These are phyloP conservation scores for Streptopelia turtur DNA, from an alignment of 2,797 vertebrate genomes.

Conservation along the genomic window DNA sequence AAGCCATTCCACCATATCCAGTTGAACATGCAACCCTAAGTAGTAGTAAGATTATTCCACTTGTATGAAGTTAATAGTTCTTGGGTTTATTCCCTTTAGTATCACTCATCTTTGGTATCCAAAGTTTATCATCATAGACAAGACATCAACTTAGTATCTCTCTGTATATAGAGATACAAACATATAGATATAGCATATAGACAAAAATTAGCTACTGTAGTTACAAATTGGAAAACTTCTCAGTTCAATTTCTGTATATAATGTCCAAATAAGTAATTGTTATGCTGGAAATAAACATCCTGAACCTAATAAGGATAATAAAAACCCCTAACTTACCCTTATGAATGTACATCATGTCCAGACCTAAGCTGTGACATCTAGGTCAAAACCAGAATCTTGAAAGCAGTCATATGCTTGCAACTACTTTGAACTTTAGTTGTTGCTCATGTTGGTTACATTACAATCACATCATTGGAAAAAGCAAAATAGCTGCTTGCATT, in stretches of 20 bases:
- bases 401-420: constrained; percentile 10
- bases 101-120: not conserved
- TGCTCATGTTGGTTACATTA: not conserved
- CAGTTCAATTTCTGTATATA: not conserved
- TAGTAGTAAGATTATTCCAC: not conserved
- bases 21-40: not conserved
- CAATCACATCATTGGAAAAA: constrained; percentile 24
- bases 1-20: not conserved
- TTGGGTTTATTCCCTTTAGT: not conserved
- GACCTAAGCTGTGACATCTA: not conserved
- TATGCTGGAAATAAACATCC: not conserved
- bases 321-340: not conserved
- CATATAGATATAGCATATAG: not conserved
- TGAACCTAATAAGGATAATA: not conserved
- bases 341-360: not conserved
- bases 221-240: not conserved
- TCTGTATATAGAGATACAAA: not conserved
- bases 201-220: not conserved
- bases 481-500: constrained; percentile 24
- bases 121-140: not conserved
- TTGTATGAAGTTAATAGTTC: not conserved
- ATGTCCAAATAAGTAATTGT: not conserved
- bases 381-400: constrained; percentile 10
- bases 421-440: constrained; percentile 25
- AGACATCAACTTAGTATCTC: not conserved